Base-by-base conservation (phyloP, 2,888 invertebrate genomes). In the Drosophila melanosoma region DNA sequence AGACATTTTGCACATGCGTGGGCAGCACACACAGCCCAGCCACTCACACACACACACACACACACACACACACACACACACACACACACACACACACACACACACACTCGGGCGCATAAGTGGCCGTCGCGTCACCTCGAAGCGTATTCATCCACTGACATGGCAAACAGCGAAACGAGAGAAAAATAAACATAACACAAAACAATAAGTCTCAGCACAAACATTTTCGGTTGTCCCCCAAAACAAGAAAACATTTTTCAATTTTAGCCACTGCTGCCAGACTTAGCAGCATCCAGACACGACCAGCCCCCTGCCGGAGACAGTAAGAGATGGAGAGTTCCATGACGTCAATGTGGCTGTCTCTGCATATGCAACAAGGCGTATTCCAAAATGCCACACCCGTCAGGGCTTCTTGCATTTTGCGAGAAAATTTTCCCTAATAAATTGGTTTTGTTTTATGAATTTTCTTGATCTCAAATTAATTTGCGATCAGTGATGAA, bases 311-410 rank as follows among this genome's bases (percentile, higher is more conserved):
- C 20, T 32, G 29, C 15, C 6, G 20, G 29, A 45, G 61, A 76
- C 54, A 54, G 57, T 32, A 40, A 54, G 36, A 17, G 36, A 26
- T n/a, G n/a, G 56, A 52, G 29, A 49, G 48, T n/a, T 32, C 23
- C 23, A 48, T 17, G 52, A 36, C 40, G 42, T 26, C 29, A 59
- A 45, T 20, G 12, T 20, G 5, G 12, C 12, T 3, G 20, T 29
- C 45, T 32, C 56, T 59, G 42, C 38, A 38, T 49, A 71, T 62
- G 62, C 52, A 38, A 36, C 71, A 74, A 61, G 62, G 60, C 65
- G 62, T 72, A 82, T 68, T 78, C 63, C 85, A 80, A 76, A 63
- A 61, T 85, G 87, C 79, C 83, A 79, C 79, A 87, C 77, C 79
- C 86, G 77, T 71, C 86, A 77, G 79, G 71, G 68, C 56, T 73